phyloP scores from a whole-genome alignment of 2,888 invertebrate species.

The Ommatoiulus sabulosus region DNA sequence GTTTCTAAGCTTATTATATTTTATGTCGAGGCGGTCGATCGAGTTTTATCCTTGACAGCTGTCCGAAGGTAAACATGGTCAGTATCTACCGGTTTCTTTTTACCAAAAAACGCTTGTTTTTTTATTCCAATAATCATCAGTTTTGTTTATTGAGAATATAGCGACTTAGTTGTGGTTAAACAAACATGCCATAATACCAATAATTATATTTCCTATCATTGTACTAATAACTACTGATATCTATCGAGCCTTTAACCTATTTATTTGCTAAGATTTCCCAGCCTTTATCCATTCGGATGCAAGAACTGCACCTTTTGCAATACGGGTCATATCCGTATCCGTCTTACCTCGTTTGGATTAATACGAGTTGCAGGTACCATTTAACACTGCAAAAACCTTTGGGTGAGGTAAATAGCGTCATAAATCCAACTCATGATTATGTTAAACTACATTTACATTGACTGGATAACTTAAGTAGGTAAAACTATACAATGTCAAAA shows the following conservation, averaged over 20 bases:
- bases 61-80: neutral
- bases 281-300: neutral
- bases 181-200: too few species aligned
- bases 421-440: too few species aligned
- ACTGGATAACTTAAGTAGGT: too few species aligned
- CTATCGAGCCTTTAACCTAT: neutral
- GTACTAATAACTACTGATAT: neutral
- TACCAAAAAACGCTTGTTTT: too few species aligned
- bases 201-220: too few species aligned
- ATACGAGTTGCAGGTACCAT: neutral
- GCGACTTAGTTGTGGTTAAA: too few species aligned
- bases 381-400: neutral
- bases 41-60: neutral
- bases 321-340: conserved; percentile 21
- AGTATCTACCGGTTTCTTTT: neutral
- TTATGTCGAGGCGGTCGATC: neutral
- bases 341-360: neutral
- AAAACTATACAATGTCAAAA: too few species aligned
- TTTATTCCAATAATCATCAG: too few species aligned
- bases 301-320: neutral
- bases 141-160: too few species aligned
- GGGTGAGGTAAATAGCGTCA: neutral
- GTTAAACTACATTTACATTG: too few species aligned
- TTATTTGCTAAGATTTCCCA: neutral
- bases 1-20: neutral